Conservation (phyloP, 2,113 vertebrate genomes). For the Oenanthe oenanthe region DNA sequence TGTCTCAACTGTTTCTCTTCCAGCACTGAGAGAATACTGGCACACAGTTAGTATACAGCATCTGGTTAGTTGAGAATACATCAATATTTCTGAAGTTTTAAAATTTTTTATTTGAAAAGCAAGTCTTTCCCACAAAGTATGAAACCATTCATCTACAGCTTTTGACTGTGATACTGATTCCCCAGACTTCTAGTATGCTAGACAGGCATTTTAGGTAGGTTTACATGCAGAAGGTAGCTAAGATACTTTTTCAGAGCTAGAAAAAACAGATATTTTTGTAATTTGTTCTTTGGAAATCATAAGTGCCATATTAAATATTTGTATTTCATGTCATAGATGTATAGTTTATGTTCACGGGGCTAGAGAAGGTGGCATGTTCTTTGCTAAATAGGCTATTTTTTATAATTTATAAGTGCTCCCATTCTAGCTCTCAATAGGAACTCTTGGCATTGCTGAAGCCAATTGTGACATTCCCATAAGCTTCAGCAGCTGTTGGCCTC, state of each 20-base stretch:
- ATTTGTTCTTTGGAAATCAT: neutral
- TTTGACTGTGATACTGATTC: neutral
- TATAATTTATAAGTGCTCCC: neutral
- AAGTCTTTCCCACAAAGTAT: conserved; percentile 18
- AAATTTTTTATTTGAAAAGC: conserved; percentile 23
- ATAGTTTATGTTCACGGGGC: neutral
- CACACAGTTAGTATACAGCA: conserved; percentile 14
- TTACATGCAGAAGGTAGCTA: neutral
- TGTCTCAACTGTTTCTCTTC: conserved; percentile 58
- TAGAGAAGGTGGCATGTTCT: neutral
- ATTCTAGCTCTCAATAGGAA: neutral
- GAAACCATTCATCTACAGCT: neutral
- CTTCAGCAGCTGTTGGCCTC: neutral
- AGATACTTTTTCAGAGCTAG: neutral
- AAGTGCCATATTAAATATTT: neutral
- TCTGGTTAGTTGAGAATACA: conserved; percentile 44
- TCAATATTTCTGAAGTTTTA: conserved; percentile 21
- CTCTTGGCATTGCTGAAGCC: neutral
- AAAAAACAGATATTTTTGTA: neutral
- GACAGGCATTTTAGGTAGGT: neutral
- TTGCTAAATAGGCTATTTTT: neutral
- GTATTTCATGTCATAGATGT: neutral
- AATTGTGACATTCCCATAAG: neutral
- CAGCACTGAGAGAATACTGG: conserved; percentile 48
- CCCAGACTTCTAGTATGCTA: neutral